Conservation (phyloP, 2,797 vertebrate genomes). For the Sphaeramia orbicularis region DNA sequence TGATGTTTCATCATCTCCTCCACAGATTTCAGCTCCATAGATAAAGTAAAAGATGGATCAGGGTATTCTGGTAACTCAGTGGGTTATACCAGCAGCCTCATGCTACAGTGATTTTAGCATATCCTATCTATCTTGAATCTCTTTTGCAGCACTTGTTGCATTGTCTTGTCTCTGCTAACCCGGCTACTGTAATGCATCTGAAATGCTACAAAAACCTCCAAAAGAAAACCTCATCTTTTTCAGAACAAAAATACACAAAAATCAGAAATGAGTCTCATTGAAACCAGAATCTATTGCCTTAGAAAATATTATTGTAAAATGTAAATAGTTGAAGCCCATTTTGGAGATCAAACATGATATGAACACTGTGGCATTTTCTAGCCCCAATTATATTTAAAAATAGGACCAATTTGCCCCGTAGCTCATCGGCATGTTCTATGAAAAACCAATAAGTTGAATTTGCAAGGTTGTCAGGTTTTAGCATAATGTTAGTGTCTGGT, state of each 20-base stretch:
- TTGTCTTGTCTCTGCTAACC: not conserved
- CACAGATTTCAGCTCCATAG: constrained; percentile 1
- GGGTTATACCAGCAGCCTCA: not conserved
- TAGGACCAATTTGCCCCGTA: no score
- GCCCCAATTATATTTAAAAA: no score
- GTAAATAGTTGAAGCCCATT: not conserved
- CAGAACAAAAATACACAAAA: not conserved
- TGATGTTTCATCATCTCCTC: constrained; percentile 25
- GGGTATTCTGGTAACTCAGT: constrained; percentile 6
- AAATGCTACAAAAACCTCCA: not conserved
- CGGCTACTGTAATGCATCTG: not conserved
- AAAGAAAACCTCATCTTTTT: not conserved
- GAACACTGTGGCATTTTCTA: no score
- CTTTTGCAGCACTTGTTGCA: constrained; percentile 6
- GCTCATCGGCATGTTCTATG: no score
- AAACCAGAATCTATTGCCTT: not conserved
- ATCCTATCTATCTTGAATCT: constrained; percentile 4
- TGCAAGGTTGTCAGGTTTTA: no score
- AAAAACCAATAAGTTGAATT: no score
- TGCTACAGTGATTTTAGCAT: not conserved
- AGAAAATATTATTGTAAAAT: not conserved
- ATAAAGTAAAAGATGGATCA: constrained; percentile 13
- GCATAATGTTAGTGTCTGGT: no score
- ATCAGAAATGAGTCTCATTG: not conserved
- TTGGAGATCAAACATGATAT: not conserved